A percentile compares a stretch with the other conserved stretches of the same genome.
These are phyloP conservation scores for Psilanteris sp. DNA, from an alignment of 1,140 invertebrate species.

Conservation along the genomic window DNA sequence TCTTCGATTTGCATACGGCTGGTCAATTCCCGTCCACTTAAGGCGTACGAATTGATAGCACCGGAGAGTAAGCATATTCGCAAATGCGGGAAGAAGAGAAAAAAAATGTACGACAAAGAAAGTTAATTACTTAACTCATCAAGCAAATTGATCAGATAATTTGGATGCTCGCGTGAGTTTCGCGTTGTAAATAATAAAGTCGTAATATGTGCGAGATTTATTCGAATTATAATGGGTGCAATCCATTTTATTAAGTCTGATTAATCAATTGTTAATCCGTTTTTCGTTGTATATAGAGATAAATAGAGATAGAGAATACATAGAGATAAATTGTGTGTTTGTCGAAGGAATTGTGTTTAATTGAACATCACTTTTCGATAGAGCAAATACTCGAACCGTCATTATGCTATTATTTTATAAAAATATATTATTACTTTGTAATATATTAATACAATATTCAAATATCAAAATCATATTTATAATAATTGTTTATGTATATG, in stretches of 20 bases:
- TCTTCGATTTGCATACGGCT: constrained; percentile 62
- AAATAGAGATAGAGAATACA: too few relatives aligned
- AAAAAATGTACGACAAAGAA: constrained; percentile 28
- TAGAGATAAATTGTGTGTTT: too few relatives aligned
- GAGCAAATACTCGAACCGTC: too few relatives aligned
- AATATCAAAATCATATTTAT: too few relatives aligned
- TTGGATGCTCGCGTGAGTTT: constrained; percentile 36
- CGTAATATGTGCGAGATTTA: constrained; percentile 26
- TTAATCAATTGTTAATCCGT: too few relatives aligned
- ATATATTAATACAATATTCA: too few relatives aligned
- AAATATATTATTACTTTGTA: too few relatives aligned
- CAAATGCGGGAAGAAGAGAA: constrained; percentile 4
- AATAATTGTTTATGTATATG: too few relatives aligned
- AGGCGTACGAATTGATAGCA: constrained; percentile 43
- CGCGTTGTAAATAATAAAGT: constrained; percentile 27
- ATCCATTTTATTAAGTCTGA: not conserved
- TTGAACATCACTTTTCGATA: too few relatives aligned
- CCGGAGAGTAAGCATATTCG: constrained; percentile 23
- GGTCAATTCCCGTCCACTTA: constrained; percentile 59
- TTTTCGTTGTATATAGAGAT: too few relatives aligned
- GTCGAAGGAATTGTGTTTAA: too few relatives aligned
- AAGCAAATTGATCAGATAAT: constrained; percentile 63
- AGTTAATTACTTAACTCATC: constrained; percentile 64
- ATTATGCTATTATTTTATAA: too few relatives aligned
- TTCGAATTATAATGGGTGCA: constrained; percentile 1